Percentiles rank a stretch among this genome's conserved stretches.
Evolutionary conservation across 2,888 invertebrate genomes (phyloP).

Genomic region (Diadromus collaris): DNA sequence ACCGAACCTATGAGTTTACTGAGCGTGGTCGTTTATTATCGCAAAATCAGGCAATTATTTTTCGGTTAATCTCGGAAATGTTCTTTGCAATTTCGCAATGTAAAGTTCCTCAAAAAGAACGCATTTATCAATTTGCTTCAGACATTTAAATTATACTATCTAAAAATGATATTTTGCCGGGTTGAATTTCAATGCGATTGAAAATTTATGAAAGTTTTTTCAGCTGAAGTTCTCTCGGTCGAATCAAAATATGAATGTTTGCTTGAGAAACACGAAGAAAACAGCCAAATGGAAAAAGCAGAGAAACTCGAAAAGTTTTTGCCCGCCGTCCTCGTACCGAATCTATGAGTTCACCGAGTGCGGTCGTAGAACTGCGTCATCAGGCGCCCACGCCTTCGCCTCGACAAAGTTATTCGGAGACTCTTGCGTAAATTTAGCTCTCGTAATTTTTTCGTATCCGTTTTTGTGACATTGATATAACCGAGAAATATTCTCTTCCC

Average conservation of each 20-base stretch:
- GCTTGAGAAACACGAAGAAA: not conserved
- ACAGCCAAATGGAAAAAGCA: slow-evolving; percentile 31
- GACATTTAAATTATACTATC: no score
- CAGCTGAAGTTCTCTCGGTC: not conserved
- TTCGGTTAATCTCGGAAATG: no score
- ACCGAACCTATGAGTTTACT: slow-evolving; percentile 52
- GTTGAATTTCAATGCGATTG: no score
- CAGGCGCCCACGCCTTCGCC: slow-evolving; percentile 70
- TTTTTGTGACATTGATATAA: slow-evolving; percentile 41
- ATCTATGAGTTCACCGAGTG: slow-evolving; percentile 56
- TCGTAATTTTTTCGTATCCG: slow-evolving; percentile 38
- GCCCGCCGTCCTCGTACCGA: slow-evolving; percentile 23
- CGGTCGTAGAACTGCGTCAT: slow-evolving; percentile 42
- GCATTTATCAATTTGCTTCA: no score
- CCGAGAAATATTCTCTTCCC: not conserved
- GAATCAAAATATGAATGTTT: not conserved
- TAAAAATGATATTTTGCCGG: no score
- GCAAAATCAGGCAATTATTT: no score
- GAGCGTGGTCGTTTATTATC: slow-evolving; percentile 43
- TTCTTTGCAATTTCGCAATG: no score
- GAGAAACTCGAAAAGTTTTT: slow-evolving; percentile 35
- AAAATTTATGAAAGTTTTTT: no score
- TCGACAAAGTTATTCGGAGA: slow-evolving; percentile 71
- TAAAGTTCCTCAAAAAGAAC: no score
- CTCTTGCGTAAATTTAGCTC: slow-evolving; percentile 71